These are phyloP conservation scores for Triplophysa tibetana DNA, from an alignment of 2,113 vertebrate genomes.

Conservation along the genomic window DNA sequence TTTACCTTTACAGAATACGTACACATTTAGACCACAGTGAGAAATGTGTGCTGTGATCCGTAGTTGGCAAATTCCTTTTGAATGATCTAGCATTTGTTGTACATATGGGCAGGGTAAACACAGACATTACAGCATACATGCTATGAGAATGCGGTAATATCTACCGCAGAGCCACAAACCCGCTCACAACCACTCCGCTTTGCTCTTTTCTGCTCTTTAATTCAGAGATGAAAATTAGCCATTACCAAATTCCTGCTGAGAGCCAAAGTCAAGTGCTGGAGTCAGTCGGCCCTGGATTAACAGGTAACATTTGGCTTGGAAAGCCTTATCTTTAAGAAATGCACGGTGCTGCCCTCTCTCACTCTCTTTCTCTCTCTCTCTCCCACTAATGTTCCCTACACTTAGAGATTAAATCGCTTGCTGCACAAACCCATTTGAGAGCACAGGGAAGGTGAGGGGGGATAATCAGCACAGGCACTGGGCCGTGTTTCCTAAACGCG, in stretches of 20 bases:
- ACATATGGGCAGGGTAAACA: slow-evolving; percentile 51
- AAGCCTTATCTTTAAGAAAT: slow-evolving; percentile 82
- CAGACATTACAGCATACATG: background rate
- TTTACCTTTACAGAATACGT: background rate
- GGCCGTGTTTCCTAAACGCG: slow-evolving; percentile 99
- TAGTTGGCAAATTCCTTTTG: slow-evolving; percentile 57
- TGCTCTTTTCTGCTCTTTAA: slow-evolving; percentile 73
- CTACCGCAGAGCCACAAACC: slow-evolving; percentile 23
- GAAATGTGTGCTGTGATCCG: slow-evolving; percentile 27
- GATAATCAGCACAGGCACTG: slow-evolving; percentile 99
- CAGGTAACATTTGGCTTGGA: slow-evolving; percentile 78
- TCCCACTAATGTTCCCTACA: slow-evolving; percentile 97
- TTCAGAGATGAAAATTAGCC: slow-evolving; percentile 86
- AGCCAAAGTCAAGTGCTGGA: slow-evolving; percentile 91
- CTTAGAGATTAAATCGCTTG: slow-evolving; percentile 99
- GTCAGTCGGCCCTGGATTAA: slow-evolving; percentile 74
- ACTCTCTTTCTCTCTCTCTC: slow-evolving; percentile 52
- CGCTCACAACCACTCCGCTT: slow-evolving; percentile 48
- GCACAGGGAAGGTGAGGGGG: slow-evolving; percentile 97
- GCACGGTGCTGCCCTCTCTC: slow-evolving; percentile 75
- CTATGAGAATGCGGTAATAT: background rate
- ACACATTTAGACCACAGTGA: background rate
- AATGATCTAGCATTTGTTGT: slow-evolving; percentile 60
- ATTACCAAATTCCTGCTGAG: slow-evolving; percentile 90
- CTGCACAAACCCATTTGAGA: slow-evolving; percentile 99